Evolutionary conservation across 2,113 vertebrate genomes (phyloP).

Genomic region (Hirundichthys speculiger): DNA sequence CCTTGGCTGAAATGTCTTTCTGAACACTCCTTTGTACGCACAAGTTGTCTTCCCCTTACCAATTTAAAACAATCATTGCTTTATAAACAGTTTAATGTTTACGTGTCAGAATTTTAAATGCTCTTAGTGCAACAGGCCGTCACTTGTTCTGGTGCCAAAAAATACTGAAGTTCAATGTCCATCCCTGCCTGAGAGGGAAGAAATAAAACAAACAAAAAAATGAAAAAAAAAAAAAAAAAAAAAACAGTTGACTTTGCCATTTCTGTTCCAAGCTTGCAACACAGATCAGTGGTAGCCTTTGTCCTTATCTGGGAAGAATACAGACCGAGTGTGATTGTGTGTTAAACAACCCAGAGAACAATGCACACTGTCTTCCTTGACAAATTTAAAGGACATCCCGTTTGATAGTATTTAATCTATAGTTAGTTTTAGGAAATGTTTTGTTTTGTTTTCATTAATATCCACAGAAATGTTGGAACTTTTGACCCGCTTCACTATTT

Average conservation of each 20-base stretch:
- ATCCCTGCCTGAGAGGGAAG: not conserved
- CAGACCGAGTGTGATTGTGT: conserved; percentile 62
- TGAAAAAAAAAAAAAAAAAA: not conserved
- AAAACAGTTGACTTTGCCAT: conserved; percentile 27
- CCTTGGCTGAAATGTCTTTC: not conserved
- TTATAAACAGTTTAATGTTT: too few species aligned
- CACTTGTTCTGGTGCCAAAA: not conserved
- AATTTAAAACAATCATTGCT: too few species aligned
- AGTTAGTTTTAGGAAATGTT: conserved; percentile 46
- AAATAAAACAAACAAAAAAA: not conserved
- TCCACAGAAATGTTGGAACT: too few species aligned
- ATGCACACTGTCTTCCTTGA: conserved; percentile 32
- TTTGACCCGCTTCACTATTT: too few species aligned
- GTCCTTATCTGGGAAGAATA: conserved; percentile 28
- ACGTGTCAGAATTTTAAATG: too few species aligned
- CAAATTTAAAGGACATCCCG: conserved; percentile 17
- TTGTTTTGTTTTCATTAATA: conserved; percentile 34
- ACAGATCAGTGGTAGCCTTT: conserved; percentile 42
- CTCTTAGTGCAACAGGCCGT: too few species aligned
- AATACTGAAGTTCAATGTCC: not conserved
- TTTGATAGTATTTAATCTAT: conserved; percentile 30
- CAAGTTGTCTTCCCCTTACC: too few species aligned
- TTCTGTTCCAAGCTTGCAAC: conserved; percentile 20
- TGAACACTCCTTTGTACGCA: not conserved
- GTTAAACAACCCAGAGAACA: conserved; percentile 46